These are phyloP conservation scores for Caenorhabditis sp. DNA, from an alignment of 2,888 invertebrate genomes.

Conservation along the genomic window DNA sequence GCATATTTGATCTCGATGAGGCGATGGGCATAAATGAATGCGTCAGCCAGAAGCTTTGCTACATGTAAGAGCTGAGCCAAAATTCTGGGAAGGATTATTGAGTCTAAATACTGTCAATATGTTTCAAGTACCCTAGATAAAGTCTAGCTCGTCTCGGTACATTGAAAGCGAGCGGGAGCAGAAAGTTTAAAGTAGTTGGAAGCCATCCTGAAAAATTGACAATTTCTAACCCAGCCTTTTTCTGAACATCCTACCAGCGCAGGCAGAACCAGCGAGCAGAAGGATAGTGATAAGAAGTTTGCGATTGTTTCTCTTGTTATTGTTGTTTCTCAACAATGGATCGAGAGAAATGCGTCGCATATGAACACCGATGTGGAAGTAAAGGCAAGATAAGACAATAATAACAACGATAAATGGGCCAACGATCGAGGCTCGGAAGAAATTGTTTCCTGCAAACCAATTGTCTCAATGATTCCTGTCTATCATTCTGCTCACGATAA, in stretches of 20 bases:
- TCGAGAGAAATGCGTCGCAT: conserved; percentile 70
- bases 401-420: conserved; percentile 73
- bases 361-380: conserved; percentile 73
- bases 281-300: conserved; percentile 72
- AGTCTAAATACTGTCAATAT: conserved; percentile 28
- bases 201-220: conserved; percentile 61
- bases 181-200: conserved; percentile 67
- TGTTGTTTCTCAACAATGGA: conserved; percentile 63
- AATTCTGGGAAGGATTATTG: conserved; percentile 63
- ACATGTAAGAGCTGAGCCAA: conserved; percentile 70
- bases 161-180: conserved; percentile 52
- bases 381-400: conserved; percentile 68
- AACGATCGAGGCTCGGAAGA: conserved; percentile 69
- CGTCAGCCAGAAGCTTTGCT: conserved; percentile 82
- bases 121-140: conserved; percentile 38
- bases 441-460: conserved; percentile 63
- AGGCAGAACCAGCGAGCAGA: conserved; percentile 72
- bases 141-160: conserved; percentile 32
- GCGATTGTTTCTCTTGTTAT: conserved; percentile 64
- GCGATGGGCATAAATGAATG: conserved; percentile 84
- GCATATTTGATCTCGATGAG: conserved; percentile 83
- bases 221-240: not conserved
- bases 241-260: conserved; percentile 56
- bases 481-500: conserved; percentile 37
- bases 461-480: not conserved